Evolutionary conservation across 2,113 vertebrate genomes (phyloP).

Genomic region (Ptilonorhynchus violaceus): DNA sequence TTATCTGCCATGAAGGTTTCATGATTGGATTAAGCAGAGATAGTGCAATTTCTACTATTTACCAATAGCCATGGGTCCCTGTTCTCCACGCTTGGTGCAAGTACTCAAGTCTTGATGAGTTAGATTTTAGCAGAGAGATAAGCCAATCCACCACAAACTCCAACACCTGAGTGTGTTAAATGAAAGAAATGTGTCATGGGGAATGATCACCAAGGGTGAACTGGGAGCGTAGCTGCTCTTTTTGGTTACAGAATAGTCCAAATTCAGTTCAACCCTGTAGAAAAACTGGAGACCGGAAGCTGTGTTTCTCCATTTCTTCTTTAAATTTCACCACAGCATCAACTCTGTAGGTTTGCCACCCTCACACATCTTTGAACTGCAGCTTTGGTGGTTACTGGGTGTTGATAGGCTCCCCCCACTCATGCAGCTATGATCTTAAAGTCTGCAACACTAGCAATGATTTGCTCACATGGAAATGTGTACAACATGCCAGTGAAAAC

Average conservation of each 20-base stretch:
- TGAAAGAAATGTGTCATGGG: background rate
- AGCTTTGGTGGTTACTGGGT: background rate
- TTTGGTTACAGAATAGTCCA: background rate
- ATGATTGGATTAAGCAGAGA: background rate
- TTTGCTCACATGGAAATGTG: background rate
- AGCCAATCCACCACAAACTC: background rate
- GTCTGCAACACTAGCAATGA: background rate
- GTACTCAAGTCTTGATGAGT: background rate
- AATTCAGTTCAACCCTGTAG: background rate
- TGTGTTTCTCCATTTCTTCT: background rate
- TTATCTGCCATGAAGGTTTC: background rate
- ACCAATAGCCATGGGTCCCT: background rate
- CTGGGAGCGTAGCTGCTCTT: background rate
- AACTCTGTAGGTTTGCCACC: background rate
- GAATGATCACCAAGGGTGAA: background rate
- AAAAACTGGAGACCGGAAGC: background rate
- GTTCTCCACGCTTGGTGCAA: background rate
- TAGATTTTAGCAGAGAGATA: background rate
- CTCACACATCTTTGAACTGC: background rate
- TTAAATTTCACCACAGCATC: background rate
- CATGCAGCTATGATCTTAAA: background rate
- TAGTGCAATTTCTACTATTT: background rate
- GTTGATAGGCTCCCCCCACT: background rate
- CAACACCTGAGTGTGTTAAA: background rate
- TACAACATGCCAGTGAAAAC: background rate